Base-by-base conservation (phyloP, 2,113 vertebrate species). In the Anguilla rostrata region DNA sequence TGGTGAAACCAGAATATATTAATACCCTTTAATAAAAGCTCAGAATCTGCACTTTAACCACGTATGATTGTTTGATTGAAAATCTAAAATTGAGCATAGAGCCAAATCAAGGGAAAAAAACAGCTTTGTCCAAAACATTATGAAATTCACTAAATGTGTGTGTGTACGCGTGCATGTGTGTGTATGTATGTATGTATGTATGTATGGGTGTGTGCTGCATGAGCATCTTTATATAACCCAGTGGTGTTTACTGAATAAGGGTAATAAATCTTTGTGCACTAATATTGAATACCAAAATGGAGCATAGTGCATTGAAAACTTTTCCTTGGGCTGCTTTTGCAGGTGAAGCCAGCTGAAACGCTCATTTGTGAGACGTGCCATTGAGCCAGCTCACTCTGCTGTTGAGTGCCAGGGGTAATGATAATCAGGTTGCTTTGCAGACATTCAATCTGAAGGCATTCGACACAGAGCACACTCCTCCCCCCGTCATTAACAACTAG, bases 361-460 rank as follows among this genome's bases (percentile, higher is more conserved):
- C 53, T 81, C 14, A 15, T 14, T 43, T 53, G 34, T 60, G 5
- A 56, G 14, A 41, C 20, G n/a, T 56, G 81, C 5, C 15, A 75
- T 22, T 49, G 22, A 91, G 87, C 84, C 86, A 91, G 91, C 91
- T 92, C 91, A 91, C 94, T 93, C 88, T 91, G 90, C 90, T 84
- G 4, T 39, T 84, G 86, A 87, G 89, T 87, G 26, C 86, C 83
- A 92, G 92, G 88, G 91, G 91, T 29, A 93, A 92, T 91, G 87
- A 94, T 89, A 93, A 92, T 82, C 49, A 71, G 86, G 82, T 83
- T 79, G 75, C 71, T 94, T 94, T 94, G 93, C 94, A 94, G 93
- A 92, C 93, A 92, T 92, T 93, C 92, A 93, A 92, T 92, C 90
- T 92, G 90, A 91, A 90, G 94, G 92, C 90, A 92, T 91, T 93